phyloP scores from a whole-genome alignment of 2,888 invertebrate genomes.

The Cheiracanthium punctorium region DNA sequence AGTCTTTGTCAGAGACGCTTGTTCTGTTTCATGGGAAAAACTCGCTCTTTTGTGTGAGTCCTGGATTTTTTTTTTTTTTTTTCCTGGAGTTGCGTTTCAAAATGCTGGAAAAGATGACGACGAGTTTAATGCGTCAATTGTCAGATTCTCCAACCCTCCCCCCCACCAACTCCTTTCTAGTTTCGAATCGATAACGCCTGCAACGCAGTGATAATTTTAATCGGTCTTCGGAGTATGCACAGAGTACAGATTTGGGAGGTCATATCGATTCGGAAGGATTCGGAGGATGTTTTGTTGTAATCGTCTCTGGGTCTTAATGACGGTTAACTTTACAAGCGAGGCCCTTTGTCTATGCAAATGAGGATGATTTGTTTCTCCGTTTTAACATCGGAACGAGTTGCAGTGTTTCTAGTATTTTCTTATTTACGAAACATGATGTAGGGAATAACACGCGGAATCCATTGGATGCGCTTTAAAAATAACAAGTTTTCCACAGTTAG shows the following conservation, averaged over 20 bases:
- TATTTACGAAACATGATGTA: no score
- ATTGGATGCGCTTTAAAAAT: no score
- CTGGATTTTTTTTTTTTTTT: no score
- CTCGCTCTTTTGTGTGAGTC: slow-evolving; percentile 13
- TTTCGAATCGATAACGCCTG: slow-evolving; percentile 44
- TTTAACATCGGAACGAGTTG: no score
- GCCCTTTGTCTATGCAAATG: background rate
- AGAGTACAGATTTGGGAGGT: slow-evolving; percentile 1
- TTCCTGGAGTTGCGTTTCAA: background rate
- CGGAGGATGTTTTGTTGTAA: background rate
- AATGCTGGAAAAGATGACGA: slow-evolving; percentile 4
- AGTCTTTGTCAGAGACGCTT: slow-evolving; percentile 39
- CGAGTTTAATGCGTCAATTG: slow-evolving; percentile 3
- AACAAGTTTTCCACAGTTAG: no score
- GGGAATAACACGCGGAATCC: no score
- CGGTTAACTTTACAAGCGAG: background rate
- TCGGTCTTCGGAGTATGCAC: slow-evolving; percentile 26
- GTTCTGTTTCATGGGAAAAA: slow-evolving; percentile 19
- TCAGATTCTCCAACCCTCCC: background rate
- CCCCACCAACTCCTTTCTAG: background rate
- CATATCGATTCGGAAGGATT: slow-evolving; percentile 19
- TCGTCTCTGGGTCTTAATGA: slow-evolving; percentile 2
- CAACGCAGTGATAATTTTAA: slow-evolving; percentile 53
- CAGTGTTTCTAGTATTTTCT: no score
- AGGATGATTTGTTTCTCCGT: background rate